These are phyloP conservation scores for Armadillidium nasatum DNA, from an alignment of 1,140 invertebrate species.

Conservation along the genomic window DNA sequence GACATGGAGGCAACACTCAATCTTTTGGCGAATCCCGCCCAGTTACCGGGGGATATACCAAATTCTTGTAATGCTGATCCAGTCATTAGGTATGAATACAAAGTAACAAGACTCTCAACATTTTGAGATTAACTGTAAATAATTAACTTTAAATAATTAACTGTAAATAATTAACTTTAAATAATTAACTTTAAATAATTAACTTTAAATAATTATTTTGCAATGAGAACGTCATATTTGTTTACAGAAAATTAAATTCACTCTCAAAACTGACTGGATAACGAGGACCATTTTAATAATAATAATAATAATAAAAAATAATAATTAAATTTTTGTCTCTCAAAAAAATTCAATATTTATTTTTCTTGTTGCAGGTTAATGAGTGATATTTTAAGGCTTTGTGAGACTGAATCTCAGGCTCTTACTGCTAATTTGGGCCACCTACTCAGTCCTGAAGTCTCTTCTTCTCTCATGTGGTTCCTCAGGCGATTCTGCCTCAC, in stretches of 20 bases:
- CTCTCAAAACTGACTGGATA: no score
- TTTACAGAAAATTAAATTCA: no score
- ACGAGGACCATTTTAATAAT: no score
- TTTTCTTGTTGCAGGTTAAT: conserved; percentile 54
- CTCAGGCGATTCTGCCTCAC: conserved; percentile 68
- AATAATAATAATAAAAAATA: no score
- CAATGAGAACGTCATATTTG: no score
- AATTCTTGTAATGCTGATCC: conserved; percentile 56
- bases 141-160: no score
- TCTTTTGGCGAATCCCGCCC: conserved; percentile 56
- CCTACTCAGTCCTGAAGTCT: conserved; percentile 73
- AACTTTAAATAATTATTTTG: no score
- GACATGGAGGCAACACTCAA: conserved; percentile 59
- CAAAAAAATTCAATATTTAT: neutral
- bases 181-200: no score
- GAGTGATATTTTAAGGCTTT: conserved; percentile 61
- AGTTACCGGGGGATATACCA: conserved; percentile 50
- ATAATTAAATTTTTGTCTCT: no score
- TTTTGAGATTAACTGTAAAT: no score
- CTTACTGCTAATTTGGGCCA: conserved; percentile 47
- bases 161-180: no score
- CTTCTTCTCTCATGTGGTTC: conserved; percentile 73
- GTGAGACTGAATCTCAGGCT: conserved; percentile 51
- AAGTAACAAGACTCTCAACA: no score
- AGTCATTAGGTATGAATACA: conserved; percentile 53